A percentile compares a stretch with the other conserved stretches of the same genome.
Conservation (phyloP, 2,113 vertebrate genomes). For the Noturus placidus region DNA sequence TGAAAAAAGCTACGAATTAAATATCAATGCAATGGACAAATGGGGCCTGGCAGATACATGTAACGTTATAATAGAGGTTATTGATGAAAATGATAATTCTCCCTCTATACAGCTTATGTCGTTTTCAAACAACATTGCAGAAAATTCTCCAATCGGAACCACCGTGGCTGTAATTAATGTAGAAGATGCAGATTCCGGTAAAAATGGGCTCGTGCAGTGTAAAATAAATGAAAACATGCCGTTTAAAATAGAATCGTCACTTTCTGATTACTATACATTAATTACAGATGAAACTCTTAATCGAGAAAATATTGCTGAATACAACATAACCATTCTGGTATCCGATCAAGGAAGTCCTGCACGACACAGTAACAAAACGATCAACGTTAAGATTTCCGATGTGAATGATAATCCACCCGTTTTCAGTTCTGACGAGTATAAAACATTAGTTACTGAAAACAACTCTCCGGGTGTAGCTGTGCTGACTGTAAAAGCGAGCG, state of each 20-base stretch:
- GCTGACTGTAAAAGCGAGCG: conserved; percentile 47
- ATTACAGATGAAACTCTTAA: too few species aligned
- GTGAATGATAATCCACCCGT: too few species aligned
- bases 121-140: too few species aligned
- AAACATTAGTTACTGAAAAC: conserved; percentile 44
- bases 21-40: conserved; percentile 72
- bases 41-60: conserved; percentile 64
- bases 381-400: conserved; percentile 64
- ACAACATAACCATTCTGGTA: conserved; percentile 54
- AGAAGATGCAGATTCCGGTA: too few species aligned
- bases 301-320: too few species aligned
- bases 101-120: too few species aligned
- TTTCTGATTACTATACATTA: too few species aligned
- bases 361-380: conserved; percentile 56
- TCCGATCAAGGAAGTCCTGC: conserved; percentile 61
- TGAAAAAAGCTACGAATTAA: conserved; percentile 59
- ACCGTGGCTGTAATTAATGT: too few species aligned
- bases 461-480: conserved; percentile 49
- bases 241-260: too few species aligned
- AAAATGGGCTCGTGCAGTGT: too few species aligned
- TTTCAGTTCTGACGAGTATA: conserved; percentile 45
- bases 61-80: conserved; percentile 64
- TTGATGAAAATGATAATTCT: conserved; percentile 66
- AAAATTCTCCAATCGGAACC: too few species aligned
- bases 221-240: too few species aligned